Evolutionary conservation across 2,797 vertebrate genomes (phyloP).

Genomic region (Zalophus californianus): DNA sequence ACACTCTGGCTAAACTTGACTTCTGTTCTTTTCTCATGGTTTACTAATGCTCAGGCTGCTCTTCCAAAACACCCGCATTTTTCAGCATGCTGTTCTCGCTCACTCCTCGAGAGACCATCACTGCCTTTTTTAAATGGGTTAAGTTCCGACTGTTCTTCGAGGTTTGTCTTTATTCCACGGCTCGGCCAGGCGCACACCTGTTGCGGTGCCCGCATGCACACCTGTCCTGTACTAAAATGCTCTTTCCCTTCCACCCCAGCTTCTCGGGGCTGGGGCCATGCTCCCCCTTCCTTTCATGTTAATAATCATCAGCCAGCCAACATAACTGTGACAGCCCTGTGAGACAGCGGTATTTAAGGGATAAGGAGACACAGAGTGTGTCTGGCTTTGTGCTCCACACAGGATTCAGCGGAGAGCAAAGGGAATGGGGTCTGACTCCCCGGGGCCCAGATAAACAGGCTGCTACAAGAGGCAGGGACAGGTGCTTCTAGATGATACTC

Average conservation of each 20-base stretch:
- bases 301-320: not conserved
- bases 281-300: accelerated
- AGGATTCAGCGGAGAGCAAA: accelerated
- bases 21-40: not conserved
- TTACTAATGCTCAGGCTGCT: not conserved
- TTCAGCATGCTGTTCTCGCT: not conserved
- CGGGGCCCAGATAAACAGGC: no score
- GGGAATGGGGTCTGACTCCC: not conserved
- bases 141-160: not conserved
- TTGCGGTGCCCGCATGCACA: no score
- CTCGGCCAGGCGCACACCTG: no score
- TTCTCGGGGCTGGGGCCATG: accelerated
- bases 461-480: not conserved
- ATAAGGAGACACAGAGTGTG: not conserved
- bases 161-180: not conserved
- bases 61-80: not conserved
- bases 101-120: not conserved
- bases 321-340: not conserved
- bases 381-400: not conserved
- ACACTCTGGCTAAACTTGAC: no score
- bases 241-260: no score
- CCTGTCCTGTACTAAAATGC: not conserved
- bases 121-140: not conserved
- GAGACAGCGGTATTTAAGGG: not conserved
- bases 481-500: not conserved